Percentiles rank a stretch among this genome's conserved stretches.
phyloP scores from a whole-genome alignment of 2,113 vertebrate species.

The Trochalopteron elliotii region DNA sequence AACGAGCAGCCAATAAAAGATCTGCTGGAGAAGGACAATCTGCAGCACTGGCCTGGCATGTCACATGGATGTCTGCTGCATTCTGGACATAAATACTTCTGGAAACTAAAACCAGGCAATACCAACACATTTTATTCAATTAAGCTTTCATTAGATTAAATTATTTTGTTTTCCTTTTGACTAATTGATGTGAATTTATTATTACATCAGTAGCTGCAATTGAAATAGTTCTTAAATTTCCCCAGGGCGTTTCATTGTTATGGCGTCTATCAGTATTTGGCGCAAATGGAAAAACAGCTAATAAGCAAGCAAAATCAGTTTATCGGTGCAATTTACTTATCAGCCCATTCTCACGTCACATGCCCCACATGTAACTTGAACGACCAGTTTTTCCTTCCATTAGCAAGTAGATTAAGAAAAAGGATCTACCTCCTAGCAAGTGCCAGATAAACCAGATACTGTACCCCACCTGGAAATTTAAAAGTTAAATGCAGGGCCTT shows the following conservation, averaged over 20 bases:
- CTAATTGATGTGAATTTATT: background rate
- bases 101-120: background rate
- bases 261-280: background rate
- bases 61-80: background rate
- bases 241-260: background rate
- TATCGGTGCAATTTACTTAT: conserved; percentile 20
- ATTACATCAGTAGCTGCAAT: background rate
- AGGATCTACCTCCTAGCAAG: background rate
- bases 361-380: background rate
- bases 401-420: background rate
- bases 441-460: background rate
- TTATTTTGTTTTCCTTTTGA: conserved; percentile 27
- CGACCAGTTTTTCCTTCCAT: conserved; percentile 18
- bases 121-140: background rate
- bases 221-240: background rate
- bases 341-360: conserved; percentile 13
- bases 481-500: background rate
- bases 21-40: background rate
- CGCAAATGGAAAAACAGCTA: background rate
- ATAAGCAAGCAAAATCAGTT: conserved; percentile 9
- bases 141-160: conserved; percentile 24
- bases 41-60: background rate
- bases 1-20: background rate
- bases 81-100: background rate
- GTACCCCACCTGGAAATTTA: background rate